Evolutionary conservation across 1,140 invertebrate genomes (phyloP), one percentile per base, ranked within the genome.

Genomic region (Bombus polaris): DNA sequence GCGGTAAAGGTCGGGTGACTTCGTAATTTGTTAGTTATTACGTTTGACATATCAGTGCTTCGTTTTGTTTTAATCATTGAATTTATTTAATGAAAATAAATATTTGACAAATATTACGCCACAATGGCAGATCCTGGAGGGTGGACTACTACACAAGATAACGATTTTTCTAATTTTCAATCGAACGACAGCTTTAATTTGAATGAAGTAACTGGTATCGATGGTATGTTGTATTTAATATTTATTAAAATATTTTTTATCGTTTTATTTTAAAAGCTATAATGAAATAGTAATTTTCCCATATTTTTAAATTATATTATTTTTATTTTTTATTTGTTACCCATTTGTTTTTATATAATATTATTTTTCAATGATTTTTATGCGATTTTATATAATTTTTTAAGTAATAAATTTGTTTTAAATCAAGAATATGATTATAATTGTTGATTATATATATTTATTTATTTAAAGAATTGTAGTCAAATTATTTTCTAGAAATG

Each of bases 161-260:
- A 91, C 87, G 94, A 94, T 81, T 95, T 94, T 81, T 86, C 93
- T 1, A 92, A 88, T 89, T 95, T 94, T 79, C 87, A 93, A 53
- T 78, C 92, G 2, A 88, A 85, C 84, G 94, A 94, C 79, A 92
- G 83, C 42, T 94, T 95, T 59, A 94, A 94, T 91, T 92, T 95
- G 13, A 95, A 94, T 66, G 94, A 94, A 92, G 92, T 95, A 81
- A 90, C 93, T 85, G 94, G 94, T 53, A 94, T 95, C 42, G 94
- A 95, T 88, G 95, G 95, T 95, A 92, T 90, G 78, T 87, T 83
- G 2, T 35, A 59, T 59, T 3, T 18, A 53, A 25, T 44, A 65
- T 84, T 90, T 83, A 65, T 70, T 13, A 35, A 72, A 71, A 57
- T 37, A 68, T 28, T 73, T 66, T 84, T 53, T 59, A 18, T 59